phyloP scores from a whole-genome alignment of 2,113 vertebrate genomes.

The Aphyosemion australe region DNA sequence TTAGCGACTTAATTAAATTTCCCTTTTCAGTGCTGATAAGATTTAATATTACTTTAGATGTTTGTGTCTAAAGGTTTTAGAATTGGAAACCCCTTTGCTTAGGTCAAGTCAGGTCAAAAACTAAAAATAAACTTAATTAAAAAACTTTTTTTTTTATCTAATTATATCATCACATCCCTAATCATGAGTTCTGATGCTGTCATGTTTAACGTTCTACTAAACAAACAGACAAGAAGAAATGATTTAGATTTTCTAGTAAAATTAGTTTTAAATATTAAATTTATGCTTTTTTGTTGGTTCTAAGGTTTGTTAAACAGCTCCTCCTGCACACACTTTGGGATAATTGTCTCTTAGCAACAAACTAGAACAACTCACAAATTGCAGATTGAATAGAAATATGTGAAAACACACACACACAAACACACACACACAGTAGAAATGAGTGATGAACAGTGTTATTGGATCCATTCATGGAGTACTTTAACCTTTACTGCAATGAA shows the following conservation, averaged over 20 bases:
- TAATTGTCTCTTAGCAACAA: constrained; percentile 68
- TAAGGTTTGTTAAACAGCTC: constrained; percentile 10
- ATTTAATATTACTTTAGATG: too few species aligned
- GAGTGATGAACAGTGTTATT: constrained; percentile 49
- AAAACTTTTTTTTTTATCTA: too few species aligned
- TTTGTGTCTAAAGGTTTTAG: too few species aligned
- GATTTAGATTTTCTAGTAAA: too few species aligned
- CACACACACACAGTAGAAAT: constrained; percentile 12
- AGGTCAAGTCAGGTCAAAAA: too few species aligned
- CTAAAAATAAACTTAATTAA: too few species aligned
- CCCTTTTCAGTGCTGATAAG: too few species aligned
- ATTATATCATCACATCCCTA: too few species aligned
- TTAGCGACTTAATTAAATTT: too few species aligned
- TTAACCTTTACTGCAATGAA: constrained; percentile 61
- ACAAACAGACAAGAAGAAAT: too few species aligned
- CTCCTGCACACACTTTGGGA: constrained; percentile 31
- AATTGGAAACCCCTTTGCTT: too few species aligned
- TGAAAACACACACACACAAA: not conserved
- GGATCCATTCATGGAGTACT: constrained; percentile 48
- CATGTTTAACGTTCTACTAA: too few species aligned
- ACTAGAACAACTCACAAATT: constrained; percentile 37
- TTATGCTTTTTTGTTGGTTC: constrained; percentile 10
- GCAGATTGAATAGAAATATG: constrained; percentile 24
- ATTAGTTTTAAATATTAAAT: not conserved
- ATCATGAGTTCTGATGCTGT: not conserved